Conservation (phyloP, 2,888 invertebrate genomes). For the Dorcus parallelipipedus region DNA sequence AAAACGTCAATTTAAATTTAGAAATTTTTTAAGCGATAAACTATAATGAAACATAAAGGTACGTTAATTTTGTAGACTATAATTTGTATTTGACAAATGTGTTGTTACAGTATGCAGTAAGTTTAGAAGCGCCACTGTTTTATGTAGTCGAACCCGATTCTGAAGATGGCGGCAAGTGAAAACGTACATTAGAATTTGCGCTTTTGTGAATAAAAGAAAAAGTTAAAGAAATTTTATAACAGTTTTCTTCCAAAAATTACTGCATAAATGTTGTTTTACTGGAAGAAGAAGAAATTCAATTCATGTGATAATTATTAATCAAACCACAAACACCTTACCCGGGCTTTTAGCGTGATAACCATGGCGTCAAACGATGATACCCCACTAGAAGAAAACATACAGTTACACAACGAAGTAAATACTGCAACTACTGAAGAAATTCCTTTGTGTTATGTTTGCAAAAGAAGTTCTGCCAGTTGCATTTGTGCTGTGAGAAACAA, state of each 20-base stretch:
- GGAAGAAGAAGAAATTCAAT: not conserved
- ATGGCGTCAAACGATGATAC: conserved; percentile 27
- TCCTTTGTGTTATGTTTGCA: conserved; percentile 13
- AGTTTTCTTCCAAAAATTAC: not conserved
- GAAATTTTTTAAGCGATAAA: too few relatives aligned
- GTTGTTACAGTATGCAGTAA: not conserved
- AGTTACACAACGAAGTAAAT: conserved; percentile 8
- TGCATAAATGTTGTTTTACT: conserved; percentile 1
- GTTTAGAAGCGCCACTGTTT: conserved; percentile 16
- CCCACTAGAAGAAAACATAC: conserved; percentile 19
- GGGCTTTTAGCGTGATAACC: conserved; percentile 19
- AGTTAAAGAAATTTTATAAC: conserved; percentile 6
- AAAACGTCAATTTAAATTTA: too few relatives aligned
- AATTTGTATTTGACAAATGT: not conserved
- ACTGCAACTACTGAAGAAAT: conserved; percentile 5
- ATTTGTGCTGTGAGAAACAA: conserved; percentile 11
- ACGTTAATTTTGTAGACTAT: not conserved
- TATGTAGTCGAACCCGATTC: conserved; percentile 11
- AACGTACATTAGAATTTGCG: conserved; percentile 13
- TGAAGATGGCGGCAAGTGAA: conserved; percentile 20
- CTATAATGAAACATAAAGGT: too few relatives aligned
- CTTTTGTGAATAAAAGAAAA: conserved; percentile 12
- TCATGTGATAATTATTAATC: conserved; percentile 6
- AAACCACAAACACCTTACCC: conserved; percentile 15
- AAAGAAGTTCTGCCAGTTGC: conserved; percentile 11